Evolutionary conservation across 2,888 invertebrate species (phyloP).

Genomic region (Rhamnusium bicolor): DNA sequence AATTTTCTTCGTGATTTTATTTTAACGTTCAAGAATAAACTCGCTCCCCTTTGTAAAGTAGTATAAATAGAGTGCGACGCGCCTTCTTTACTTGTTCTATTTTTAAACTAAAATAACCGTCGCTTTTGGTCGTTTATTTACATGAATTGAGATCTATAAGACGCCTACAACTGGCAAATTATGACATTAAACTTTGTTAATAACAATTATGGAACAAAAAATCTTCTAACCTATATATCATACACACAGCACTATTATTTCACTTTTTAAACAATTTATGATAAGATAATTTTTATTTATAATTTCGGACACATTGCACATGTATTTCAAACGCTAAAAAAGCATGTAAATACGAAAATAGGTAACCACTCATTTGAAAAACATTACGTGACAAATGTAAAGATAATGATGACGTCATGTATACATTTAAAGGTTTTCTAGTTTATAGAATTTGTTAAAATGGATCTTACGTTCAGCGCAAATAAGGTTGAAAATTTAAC

Average conservation of each 20-base stretch:
- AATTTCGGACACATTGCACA: neutral
- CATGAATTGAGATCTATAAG: constrained; percentile 14
- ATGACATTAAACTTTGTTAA: constrained; percentile 4
- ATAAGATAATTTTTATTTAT: neutral
- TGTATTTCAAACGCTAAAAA: neutral
- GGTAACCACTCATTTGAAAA: constrained; percentile 14
- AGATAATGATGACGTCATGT: constrained; percentile 46
- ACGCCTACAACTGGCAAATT: constrained; percentile 21
- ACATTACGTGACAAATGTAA: constrained; percentile 36
- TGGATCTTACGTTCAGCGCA: constrained; percentile 1
- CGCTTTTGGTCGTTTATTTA: constrained; percentile 40
- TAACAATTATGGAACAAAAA: constrained; percentile 8
- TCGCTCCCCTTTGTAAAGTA: constrained; percentile 17
- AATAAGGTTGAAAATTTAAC: constrained; percentile 22
- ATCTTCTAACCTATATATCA: constrained; percentile 19
- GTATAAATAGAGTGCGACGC: constrained; percentile 26
- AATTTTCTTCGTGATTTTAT: constrained; percentile 39
- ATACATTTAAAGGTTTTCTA: constrained; percentile 37
- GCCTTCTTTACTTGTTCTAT: constrained; percentile 19
- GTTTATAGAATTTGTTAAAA: constrained; percentile 13
- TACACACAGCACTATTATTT: neutral
- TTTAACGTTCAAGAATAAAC: constrained; percentile 34
- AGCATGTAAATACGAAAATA: constrained; percentile 10
- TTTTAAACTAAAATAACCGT: constrained; percentile 38
- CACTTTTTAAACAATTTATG: constrained; percentile 2